phyloP scores from a whole-genome alignment of 2,113 vertebrate species.

The Scalopus aquaticus region DNA sequence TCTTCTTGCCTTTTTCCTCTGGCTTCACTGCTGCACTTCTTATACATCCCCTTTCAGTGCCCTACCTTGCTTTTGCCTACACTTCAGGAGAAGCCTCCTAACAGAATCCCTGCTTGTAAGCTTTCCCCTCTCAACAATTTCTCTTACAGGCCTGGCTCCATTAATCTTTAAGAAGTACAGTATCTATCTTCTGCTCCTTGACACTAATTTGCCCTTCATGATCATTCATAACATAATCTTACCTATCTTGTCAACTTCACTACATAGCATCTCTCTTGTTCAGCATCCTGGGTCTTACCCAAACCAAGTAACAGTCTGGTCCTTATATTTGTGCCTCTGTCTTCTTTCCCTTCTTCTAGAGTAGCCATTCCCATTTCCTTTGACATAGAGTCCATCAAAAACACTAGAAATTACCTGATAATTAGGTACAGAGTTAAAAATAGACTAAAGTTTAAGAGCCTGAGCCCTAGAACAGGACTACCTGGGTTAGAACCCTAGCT shows the following conservation, averaged over 20 bases:
- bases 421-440: neutral
- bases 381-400: neutral
- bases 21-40: neutral
- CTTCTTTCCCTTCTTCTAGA: neutral
- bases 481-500: neutral
- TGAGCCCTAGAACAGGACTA: neutral
- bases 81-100: neutral
- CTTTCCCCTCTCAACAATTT: neutral
- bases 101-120: neutral
- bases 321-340: neutral
- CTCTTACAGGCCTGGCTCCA: neutral
- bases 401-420: neutral
- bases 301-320: neutral
- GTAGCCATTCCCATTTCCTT: neutral
- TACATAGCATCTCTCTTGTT: neutral
- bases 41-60: neutral
- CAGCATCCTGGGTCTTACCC: neutral
- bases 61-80: neutral
- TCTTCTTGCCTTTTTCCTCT: neutral
- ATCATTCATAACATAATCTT: neutral
- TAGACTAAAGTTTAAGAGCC: neutral
- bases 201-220: neutral
- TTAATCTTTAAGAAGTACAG: neutral
- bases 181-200: neutral
- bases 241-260: neutral